Base-by-base conservation (phyloP, 2,797 vertebrate species). In the Spondyliosoma cantharus region DNA sequence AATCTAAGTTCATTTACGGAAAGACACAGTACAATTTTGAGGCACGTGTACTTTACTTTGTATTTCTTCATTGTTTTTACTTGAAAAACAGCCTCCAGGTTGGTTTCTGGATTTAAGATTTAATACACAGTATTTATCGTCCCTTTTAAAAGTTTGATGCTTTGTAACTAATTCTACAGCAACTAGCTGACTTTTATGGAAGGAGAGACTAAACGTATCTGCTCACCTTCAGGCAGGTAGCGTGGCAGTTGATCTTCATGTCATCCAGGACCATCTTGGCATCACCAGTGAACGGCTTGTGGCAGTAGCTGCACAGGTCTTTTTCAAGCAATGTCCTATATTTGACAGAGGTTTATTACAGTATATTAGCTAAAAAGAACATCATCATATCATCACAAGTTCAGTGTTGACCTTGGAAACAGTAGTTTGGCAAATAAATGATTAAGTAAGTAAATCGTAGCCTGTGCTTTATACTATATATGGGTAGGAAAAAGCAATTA, bases 251-350 rank as follows among this genome's bases (percentile, higher is more conserved):
- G 88, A 99, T 97, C 78, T 96, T 96, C 91, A 98, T 91, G 60
- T 98, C 96, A 48, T 97, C 96, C 90, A 99, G 94, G 87, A 99
- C 94, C 94, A 99, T 99, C 94, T 98, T 99, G 67, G 96, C 95
- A 24, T 96, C 96, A 19, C 91, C 87, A 37, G 89, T 95, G 93
- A 99, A 95, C 68, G 97, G 96, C 78, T 97, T 97, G 60, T 90
- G 96, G 90, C 98, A 99, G 86, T 86, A 92, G 71, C 96, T 96
- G 91, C 98, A 99, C 90, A 98, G 92, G 89, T 98, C 97, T 90
- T 95, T 98, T 89, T 96, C 96, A 76, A 93, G 96, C 84, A 97
- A 90, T 27, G 91, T 90, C 93, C 98, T 99, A 32, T 8, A 9
- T 20, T 62, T 6, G n/a, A 45, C 9, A 81, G 3, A 19, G 7